Evolutionary conservation across 2,113 vertebrate genomes (phyloP), one percentile per base, ranked within the genome.

Genomic region (Rhineura floridana): DNA sequence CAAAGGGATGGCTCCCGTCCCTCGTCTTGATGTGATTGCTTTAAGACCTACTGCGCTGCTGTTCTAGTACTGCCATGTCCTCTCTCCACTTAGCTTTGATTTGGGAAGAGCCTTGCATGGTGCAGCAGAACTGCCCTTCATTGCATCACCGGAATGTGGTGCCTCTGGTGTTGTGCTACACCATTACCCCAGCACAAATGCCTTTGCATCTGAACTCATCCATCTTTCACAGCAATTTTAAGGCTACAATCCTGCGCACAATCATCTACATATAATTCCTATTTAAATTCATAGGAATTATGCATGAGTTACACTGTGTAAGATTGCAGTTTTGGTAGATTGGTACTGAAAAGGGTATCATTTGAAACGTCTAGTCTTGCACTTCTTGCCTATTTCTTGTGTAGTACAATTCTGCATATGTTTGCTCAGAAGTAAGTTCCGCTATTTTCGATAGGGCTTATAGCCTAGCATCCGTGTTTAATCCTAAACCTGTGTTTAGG

Each of bases 311-410:
- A 25, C 23, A 25, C 48, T 87, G 70, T 3, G 0, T 2, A 81
- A 4, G 3, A 0, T 0, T 0, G 1, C 1, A 12, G 3, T 15
- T 17, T 55, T 83, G 46, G 55, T 28, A 67, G 75, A n/a, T 89
- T 77, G 48, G 30, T 90, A 10, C 21, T 52, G 46, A 25, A 83
- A 78, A 80, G 85, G 76, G 63, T 72, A 50, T 77, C n/a, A 87
- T 91, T 88, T 69, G 88, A 81, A 50, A 39, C 80, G 55, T 85
- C 88, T 83, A 6, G 11, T 69, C 75, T 91, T 86, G 39, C 76
- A 33, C 36, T 89, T 80, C 90, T 12, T 70, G 67, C 89, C 89
- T 81, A 91, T 28, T 5, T 75, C 77, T 90, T 10, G 1, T 84
- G 13, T n/a, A 72, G 46, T 46, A 39, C 21, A 83, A 28, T 70